Evolutionary conservation across 2,113 vertebrate genomes (phyloP).

Genomic region (Stigmatopora argus): DNA sequence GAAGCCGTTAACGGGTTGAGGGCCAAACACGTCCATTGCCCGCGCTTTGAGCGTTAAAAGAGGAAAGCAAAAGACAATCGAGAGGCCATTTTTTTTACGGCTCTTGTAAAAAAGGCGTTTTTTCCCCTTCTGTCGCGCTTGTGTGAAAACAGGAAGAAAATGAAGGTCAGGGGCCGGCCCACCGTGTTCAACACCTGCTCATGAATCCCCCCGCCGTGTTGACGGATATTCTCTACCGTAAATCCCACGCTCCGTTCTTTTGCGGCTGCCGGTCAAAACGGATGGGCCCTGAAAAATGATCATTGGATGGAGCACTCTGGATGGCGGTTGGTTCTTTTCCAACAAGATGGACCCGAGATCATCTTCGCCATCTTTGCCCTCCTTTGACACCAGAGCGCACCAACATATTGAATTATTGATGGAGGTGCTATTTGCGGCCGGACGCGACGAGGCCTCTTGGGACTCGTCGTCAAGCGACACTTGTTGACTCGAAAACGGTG

Average conservation of each 20-base stretch:
- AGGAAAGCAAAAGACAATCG: no score
- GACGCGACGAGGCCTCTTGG: neutral
- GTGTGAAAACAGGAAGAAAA: neutral
- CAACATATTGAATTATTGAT: constrained; percentile 38
- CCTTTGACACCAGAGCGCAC: constrained; percentile 26
- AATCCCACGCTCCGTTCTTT: no score
- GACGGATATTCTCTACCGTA: no score
- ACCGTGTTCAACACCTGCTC: neutral
- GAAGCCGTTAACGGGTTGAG: no score
- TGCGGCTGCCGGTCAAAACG: no score
- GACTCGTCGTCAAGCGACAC: neutral
- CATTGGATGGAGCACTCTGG: no score
- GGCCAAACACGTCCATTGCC: no score
- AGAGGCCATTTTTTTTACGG: neutral
- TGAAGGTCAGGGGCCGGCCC: neutral
- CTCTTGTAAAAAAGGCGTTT: neutral
- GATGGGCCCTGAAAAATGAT: no score
- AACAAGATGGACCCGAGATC: constrained; percentile 8
- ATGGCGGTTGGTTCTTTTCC: no score
- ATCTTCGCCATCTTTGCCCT: constrained; percentile 31
- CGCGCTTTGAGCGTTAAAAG: no score
- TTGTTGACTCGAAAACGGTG: neutral
- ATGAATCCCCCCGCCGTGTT: no score
- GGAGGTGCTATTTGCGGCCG: constrained; percentile 18
- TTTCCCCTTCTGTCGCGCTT: neutral